Conservation (phyloP, 2,888 invertebrate species). For the Cacoxenus indagator region DNA sequence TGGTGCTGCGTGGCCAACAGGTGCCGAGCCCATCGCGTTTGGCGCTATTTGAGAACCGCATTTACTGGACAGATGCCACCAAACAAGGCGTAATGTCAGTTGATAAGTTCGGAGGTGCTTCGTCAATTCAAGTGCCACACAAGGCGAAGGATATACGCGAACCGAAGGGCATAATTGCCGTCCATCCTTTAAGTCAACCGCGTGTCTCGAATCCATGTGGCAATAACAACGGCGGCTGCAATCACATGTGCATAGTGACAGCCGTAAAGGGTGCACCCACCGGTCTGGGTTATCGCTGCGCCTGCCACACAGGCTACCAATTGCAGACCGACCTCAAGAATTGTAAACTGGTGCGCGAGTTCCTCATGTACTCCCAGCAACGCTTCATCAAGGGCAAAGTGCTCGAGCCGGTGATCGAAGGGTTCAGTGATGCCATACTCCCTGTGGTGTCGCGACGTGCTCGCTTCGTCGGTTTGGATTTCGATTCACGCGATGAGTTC, state of each 20-base stretch:
- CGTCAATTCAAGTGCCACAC: constrained; percentile 84
- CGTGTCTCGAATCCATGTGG: constrained; percentile 87
- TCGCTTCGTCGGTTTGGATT: constrained; percentile 95
- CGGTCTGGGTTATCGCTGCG: constrained; percentile 89
- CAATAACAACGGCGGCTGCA: constrained; percentile 88
- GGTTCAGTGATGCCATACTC: constrained; percentile 94
- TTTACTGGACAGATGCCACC: constrained; percentile 93
- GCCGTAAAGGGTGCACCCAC: constrained; percentile 76
- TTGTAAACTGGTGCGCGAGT: constrained; percentile 87
- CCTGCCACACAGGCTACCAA: constrained; percentile 90
- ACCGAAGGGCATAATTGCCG: constrained; percentile 86
- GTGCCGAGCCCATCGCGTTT: constrained; percentile 89
- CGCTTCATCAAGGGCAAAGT: constrained; percentile 96
- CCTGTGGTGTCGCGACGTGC: constrained; percentile 93
- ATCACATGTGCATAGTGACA: constrained; percentile 94
- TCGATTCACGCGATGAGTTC: constrained; percentile 89
- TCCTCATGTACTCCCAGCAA: constrained; percentile 95
- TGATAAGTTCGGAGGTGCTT: constrained; percentile 85
- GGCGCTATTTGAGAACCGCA: constrained; percentile 86
- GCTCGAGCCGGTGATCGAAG: constrained; percentile 87
- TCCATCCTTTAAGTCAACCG: constrained; percentile 84
- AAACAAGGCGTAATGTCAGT: constrained; percentile 91
- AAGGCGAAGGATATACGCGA: constrained; percentile 85
- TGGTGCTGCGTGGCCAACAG: constrained; percentile 84
- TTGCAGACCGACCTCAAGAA: constrained; percentile 81